Evolutionary conservation across 23 tunicate genomes (phyloP), one percentile per base, ranked within the genome.

Genomic region (Ascidia mentula): DNA sequence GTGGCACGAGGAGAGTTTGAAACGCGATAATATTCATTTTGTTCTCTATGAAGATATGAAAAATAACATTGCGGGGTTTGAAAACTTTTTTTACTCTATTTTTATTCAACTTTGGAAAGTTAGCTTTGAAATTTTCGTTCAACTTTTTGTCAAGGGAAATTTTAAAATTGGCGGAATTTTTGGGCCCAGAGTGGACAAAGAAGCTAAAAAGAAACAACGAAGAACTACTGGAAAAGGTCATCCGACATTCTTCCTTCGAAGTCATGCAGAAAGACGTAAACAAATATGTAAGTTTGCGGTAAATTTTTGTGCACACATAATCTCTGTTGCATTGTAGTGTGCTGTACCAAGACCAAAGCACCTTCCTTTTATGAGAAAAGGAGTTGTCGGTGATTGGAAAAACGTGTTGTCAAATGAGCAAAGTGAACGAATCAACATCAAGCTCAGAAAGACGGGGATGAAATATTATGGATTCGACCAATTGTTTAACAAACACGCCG

Each of bases 311-410:
- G 15, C 53, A 42, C 53, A 9, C 15, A 42, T 15, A 42, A 42
- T 42, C 22, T 53, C 2, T 53, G 4, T 53, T 78, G 0, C 20
- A 69, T 38, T 80, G 24, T 28, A 84, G 88, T 69, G 76, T 45
- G 3, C 5, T 2, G 81, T 69, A 31, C 15, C 37, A 30, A 60
- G 91, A 9, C 91, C 92, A 40, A 37, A 69, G 20, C 69, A 82
- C 37, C 28, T 82, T 8, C 87, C 93, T 45, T 88, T 88, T 46
- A 40, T 80, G 4, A 73, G 93, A 5, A 88, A 88, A 77, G 93
- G 93, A 34, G 76, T 88, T 33, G 73, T 82, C 24, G 93, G 93
- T 72, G 93, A 88, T 80, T 88, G 93, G 87, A 88, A 77, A 60
- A 88, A 60, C 39, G 59, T 36, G n/a, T 77, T 88, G 34, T 84